phyloP scores from a whole-genome alignment of 2,113 vertebrate species.

The Ardeotis arabs region DNA sequence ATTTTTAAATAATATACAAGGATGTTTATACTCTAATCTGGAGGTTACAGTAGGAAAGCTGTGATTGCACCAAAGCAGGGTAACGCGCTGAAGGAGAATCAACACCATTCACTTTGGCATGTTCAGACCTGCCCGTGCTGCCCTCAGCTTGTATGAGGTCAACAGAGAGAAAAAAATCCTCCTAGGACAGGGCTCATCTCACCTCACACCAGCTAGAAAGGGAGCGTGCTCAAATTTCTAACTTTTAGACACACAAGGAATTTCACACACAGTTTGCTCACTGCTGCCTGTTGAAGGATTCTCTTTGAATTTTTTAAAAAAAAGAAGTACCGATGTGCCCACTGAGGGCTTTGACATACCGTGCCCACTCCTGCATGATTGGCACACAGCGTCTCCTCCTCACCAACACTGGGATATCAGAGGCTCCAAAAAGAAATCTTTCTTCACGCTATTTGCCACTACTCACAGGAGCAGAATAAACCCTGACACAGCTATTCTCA shows the following conservation, averaged over 20 bases:
- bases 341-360: background rate
- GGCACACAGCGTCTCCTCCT: background rate
- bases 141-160: background rate
- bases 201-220: background rate
- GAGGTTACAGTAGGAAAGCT: background rate
- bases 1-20: background rate
- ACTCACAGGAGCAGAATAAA: background rate
- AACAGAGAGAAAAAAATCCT: background rate
- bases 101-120: fast-evolving
- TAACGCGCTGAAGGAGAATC: background rate
- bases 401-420: background rate
- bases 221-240: background rate
- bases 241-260: background rate
- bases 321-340: background rate
- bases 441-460: background rate
- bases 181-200: background rate
- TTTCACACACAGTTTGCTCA: background rate
- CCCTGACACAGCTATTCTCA: background rate
- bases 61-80: background rate
- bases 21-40: background rate
- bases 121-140: background rate
- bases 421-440: background rate
- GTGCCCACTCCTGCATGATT: fast-evolving
- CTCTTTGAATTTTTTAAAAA: background rate
- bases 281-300: background rate